These are phyloP conservation scores for Gonatopus flavifemur DNA, from an alignment of 1,140 invertebrate species.

Conservation along the genomic window DNA sequence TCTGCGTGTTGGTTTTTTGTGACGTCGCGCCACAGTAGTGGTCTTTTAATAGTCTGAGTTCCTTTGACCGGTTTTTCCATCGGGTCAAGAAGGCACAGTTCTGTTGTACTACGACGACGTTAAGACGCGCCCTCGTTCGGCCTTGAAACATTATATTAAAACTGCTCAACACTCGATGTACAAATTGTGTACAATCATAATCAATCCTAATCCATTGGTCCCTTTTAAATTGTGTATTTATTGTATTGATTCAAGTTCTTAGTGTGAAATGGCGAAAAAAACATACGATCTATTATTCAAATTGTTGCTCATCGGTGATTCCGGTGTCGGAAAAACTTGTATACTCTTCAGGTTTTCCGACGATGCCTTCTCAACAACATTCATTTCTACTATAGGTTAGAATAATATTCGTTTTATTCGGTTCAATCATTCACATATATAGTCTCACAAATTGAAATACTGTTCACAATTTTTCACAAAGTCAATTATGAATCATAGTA, in stretches of 20 bases:
- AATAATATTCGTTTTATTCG: conserved; percentile 10
- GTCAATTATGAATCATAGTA: no score
- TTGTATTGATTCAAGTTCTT: conserved; percentile 14
- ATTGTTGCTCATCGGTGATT: conserved; percentile 95
- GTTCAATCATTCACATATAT: neutral
- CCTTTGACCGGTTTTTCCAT: conserved; percentile 29
- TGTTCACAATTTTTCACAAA: neutral
- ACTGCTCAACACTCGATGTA: conserved; percentile 30
- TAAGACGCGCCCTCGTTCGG: conserved; percentile 35
- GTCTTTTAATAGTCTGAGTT: conserved; percentile 36
- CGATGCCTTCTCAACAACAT: conserved; percentile 97
- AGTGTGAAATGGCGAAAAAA: conserved; percentile 81
- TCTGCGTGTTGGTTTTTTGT: conserved; percentile 25
- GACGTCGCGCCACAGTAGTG: conserved; percentile 27
- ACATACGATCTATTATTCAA: conserved; percentile 99
- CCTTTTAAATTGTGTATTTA: neutral
- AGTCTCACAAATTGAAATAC: neutral
- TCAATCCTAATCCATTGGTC: conserved; percentile 5
- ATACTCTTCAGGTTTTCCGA: conserved; percentile 97
- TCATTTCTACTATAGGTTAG: conserved; percentile 97
- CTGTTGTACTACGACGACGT: conserved; percentile 15
- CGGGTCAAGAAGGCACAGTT: conserved; percentile 9
- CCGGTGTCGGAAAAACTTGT: conserved; percentile 97
- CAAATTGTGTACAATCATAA: conserved; percentile 11
- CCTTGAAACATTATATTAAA: conserved; percentile 29